These are phyloP conservation scores for Scaptodrosophila lebanonensis DNA, from an alignment of 1,140 invertebrate genomes.

Conservation along the genomic window DNA sequence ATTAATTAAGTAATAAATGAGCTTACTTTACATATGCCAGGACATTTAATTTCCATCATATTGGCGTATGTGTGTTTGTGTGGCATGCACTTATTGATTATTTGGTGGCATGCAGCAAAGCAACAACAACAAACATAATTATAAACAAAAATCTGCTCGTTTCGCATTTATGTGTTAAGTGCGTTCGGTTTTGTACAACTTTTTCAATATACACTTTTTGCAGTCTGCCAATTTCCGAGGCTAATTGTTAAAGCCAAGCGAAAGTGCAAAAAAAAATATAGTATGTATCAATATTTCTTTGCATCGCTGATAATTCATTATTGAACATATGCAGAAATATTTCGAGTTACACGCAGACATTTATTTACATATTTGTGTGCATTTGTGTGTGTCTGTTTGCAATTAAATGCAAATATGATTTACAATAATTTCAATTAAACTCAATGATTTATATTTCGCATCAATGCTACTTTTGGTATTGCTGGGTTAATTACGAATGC, in stretches of 20 bases:
- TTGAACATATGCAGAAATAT: too few species aligned
- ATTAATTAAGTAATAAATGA: constrained; percentile 14
- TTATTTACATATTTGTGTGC: constrained; percentile 4
- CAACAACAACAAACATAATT: background rate
- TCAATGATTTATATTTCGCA: constrained; percentile 14
- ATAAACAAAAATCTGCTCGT: constrained; percentile 1
- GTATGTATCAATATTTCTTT: too few species aligned
- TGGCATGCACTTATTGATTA: constrained; percentile 18
- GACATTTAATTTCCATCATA: too few species aligned
- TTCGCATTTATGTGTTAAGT: too few species aligned
- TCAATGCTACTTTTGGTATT: background rate
- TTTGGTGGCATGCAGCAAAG: constrained; percentile 16
- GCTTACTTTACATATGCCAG: constrained; percentile 19
- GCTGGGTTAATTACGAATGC: constrained; percentile 2
- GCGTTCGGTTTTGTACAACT: too few species aligned
- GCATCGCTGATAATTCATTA: too few species aligned
- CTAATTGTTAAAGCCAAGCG: too few species aligned
- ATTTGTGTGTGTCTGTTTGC: constrained; percentile 1
- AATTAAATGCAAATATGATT: constrained; percentile 19
- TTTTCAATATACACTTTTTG: too few species aligned
- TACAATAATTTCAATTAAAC: constrained; percentile 20
- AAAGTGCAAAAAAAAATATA: too few species aligned
- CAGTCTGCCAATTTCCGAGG: too few species aligned
- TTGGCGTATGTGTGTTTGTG: background rate
- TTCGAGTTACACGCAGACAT: too few species aligned